These are phyloP conservation scores for Caenorhabditis drosophilae DNA, from an alignment of 2,888 invertebrate species.

Conservation along the genomic window DNA sequence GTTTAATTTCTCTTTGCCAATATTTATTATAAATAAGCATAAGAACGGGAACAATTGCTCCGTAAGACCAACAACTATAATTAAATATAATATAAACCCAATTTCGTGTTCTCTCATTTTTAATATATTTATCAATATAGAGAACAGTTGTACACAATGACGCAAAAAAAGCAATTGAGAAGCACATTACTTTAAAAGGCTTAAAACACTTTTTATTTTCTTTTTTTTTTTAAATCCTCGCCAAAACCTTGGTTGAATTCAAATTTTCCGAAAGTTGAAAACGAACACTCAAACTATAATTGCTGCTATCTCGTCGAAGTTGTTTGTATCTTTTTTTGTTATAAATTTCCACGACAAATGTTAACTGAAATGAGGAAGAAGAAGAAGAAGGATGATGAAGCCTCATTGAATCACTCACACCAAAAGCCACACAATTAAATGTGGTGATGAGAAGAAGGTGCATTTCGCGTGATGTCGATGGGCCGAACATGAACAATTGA, in stretches of 20 bases:
- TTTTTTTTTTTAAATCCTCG: no score
- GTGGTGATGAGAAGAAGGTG: constrained; percentile 23
- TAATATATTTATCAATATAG: constrained; percentile 24
- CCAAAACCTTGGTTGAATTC: constrained; percentile 20
- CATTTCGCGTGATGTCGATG: constrained; percentile 7
- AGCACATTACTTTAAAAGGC: constrained; percentile 34
- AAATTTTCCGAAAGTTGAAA: constrained; percentile 31
- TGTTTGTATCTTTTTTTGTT: constrained; percentile 16
- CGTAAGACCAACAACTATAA: constrained; percentile 33
- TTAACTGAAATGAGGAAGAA: constrained; percentile 9
- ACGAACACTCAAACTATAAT: constrained; percentile 12
- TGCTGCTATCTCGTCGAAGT: constrained; percentile 4
- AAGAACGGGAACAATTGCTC: constrained; percentile 35
- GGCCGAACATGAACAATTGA: constrained; percentile 38
- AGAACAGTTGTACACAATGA: constrained; percentile 21
- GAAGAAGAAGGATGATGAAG: background rate
- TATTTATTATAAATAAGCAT: constrained; percentile 9
- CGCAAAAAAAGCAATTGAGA: constrained; percentile 32
- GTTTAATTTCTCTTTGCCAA: background rate
- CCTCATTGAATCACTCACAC: constrained; percentile 6
- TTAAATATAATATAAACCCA: constrained; percentile 48
- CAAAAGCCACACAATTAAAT: constrained; percentile 35
- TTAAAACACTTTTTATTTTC: no score
- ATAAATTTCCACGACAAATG: constrained; percentile 18
- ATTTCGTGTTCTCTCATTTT: constrained; percentile 18